Base-by-base conservation (phyloP, 2,888 invertebrate genomes). In the Onchidella celtica region DNA sequence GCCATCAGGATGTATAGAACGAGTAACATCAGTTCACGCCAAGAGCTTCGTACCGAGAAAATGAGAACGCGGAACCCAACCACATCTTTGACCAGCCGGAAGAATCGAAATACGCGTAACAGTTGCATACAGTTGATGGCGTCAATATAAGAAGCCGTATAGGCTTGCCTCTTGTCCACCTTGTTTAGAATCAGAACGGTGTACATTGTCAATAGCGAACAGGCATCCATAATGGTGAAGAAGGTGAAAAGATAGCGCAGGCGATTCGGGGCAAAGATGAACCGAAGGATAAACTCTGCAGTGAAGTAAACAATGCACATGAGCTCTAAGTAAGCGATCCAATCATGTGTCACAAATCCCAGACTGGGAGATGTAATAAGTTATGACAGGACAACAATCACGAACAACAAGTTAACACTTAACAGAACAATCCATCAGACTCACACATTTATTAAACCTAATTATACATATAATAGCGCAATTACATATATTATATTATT, bases 51-150 rank as follows among this genome's bases (percentile, higher is more conserved):
- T 24, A 91, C 83, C 3, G 91, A 88, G 69, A 88, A 88, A 27
- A 89, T 72, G 14, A 91, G 77, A 0, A 92, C 90, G 6, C 89
- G 87, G 68, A 91, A 88, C 9, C 91, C 90, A 6, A 85, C 85
- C 29, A 88, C 87, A 76, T 88, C 87, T 32, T 87, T 86, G 3
- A 89, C 87, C 32, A 90, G 83, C 0, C 90, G 84, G 76, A 91
- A 87, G 34, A 91, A 81, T 17, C 90, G 86, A 63, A 90, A 87
- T 6, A 91, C 88, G 9, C 91, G 83, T 34, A 90, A 76, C 32
- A 90, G 85, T 65, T 89, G 88, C 40, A 89, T 63, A 70, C 87
- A 86, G 65, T 89, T 87, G 1, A 91, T 69, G 29, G 86, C 85
- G 78, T 90, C 89, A 17, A 86, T 65, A 63, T 87, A 75, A 6